Evolutionary conservation across 2,797 vertebrate species (phyloP), one percentile per base, ranked within the genome.

Genomic region (Pterois miles): DNA sequence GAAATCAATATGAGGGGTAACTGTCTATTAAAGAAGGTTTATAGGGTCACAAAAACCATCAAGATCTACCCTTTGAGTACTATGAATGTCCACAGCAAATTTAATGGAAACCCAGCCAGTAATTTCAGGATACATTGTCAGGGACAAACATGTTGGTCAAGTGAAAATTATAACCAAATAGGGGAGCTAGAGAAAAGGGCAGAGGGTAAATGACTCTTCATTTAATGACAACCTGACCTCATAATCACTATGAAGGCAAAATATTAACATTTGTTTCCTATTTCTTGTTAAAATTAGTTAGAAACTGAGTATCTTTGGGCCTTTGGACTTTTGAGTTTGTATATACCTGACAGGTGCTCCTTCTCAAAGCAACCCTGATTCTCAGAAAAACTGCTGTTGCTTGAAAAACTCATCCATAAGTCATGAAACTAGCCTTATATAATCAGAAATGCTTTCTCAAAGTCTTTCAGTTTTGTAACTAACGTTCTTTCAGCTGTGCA

Each of bases 401-500:
- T 64, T 66, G 23, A 76, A 74, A 67, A 52, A 34, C 27, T 66
- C 69, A 78, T 89, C 40, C 27, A 82, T 86, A 80, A 90, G 36
- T 86, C 69, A 90, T 76, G 52, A 74, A 78, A 71, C 33, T 46
- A 57, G 50, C 23, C 36, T 90, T 83, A 78, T 59, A 38, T 87
- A 79, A 83, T 84, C 63, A 67, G 8, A 86, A 71, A 74, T 69
- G 29, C 58, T 53, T 63, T 73, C 76, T 74, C 22, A 79, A 82
- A 82, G 78, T 77, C 57, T 74, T 75, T 76, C 59, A 48, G 8
- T 68, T 76, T 82, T 71, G 43, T 60, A 70, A 71, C 72, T 48
- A 16, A 29, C 65, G 70, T 77, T 82, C 27, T 68, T 43, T 74
- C 22, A 82, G 64, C 68, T 14, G 20, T 69, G 48, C 72, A 80